phyloP scores from a whole-genome alignment of 2,888 invertebrate species.

The Tillus elongatus region DNA sequence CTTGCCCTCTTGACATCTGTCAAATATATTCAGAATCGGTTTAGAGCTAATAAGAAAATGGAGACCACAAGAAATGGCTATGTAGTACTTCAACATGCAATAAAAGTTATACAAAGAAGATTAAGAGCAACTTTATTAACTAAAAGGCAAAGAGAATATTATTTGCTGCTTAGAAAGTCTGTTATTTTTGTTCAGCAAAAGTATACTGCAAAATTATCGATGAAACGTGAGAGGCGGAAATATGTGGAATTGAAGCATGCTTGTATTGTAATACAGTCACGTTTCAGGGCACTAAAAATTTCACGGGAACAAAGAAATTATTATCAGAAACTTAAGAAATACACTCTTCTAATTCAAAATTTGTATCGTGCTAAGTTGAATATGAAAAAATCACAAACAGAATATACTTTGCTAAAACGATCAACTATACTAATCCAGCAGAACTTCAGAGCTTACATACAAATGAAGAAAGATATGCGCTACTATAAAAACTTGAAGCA shows the following conservation, averaged over 20 bases:
- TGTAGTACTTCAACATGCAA: slow-evolving; percentile 36
- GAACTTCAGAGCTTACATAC: slow-evolving; percentile 32
- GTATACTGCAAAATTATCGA: slow-evolving; percentile 30
- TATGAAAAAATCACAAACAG: slow-evolving; percentile 36
- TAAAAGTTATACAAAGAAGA: slow-evolving; percentile 40
- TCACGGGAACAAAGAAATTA: too few relatives aligned
- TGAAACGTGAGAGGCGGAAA: slow-evolving; percentile 31
- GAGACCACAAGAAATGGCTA: slow-evolving; percentile 38
- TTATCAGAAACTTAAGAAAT: slow-evolving; percentile 23
- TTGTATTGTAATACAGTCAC: slow-evolving; percentile 17
- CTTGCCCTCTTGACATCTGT: slow-evolving; percentile 35
- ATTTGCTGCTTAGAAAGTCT: slow-evolving; percentile 31
- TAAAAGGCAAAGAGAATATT: slow-evolving; percentile 31
- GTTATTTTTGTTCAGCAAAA: slow-evolving; percentile 32
- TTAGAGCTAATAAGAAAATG: slow-evolving; percentile 42
- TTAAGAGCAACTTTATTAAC: slow-evolving; percentile 41
- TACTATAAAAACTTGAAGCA: slow-evolving; percentile 22
- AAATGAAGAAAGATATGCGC: slow-evolving; percentile 26
- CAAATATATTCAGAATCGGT: slow-evolving; percentile 45
- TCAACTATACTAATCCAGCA: slow-evolving; percentile 43
- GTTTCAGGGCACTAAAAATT: too few relatives aligned
- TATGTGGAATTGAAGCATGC: slow-evolving; percentile 29
- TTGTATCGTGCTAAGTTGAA: slow-evolving; percentile 39
- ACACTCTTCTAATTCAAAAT: slow-evolving; percentile 27
- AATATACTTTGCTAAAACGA: slow-evolving; percentile 36